Conservation (phyloP, 2,888 invertebrate genomes). For the Lasiommata megera region DNA sequence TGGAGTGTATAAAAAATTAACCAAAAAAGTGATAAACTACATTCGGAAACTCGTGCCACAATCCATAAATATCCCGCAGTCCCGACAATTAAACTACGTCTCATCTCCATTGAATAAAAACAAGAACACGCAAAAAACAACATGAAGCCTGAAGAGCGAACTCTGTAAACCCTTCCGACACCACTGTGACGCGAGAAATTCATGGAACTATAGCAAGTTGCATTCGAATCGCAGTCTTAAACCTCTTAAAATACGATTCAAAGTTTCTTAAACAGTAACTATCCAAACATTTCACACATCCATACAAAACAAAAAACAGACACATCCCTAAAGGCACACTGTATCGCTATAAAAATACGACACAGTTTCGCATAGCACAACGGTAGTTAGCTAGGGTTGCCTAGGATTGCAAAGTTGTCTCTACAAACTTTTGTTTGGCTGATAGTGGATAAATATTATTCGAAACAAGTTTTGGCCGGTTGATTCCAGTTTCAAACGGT, state of each 20-base stretch:
- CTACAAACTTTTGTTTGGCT: slow-evolving; percentile 56
- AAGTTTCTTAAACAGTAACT: slow-evolving; percentile 30
- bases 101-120: slow-evolving; percentile 29
- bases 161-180: slow-evolving; percentile 42
- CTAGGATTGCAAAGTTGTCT: slow-evolving; percentile 51
- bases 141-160: slow-evolving; percentile 41
- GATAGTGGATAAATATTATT: slow-evolving; percentile 66
- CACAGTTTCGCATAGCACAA: slow-evolving; percentile 34
- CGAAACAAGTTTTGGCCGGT: slow-evolving; percentile 54
- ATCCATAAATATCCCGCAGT: background rate
- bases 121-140: slow-evolving; percentile 40
- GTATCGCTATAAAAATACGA: slow-evolving; percentile 30
- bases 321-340: slow-evolving; percentile 22
- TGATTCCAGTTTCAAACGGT: slow-evolving; percentile 54
- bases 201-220: slow-evolving; percentile 35
- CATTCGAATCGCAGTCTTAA: slow-evolving; percentile 12
- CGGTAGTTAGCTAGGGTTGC: slow-evolving; percentile 26
- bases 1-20: too few species aligned
- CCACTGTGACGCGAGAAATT: slow-evolving; percentile 41
- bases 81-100: slow-evolving; percentile 24
- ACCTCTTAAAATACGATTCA: slow-evolving; percentile 30
- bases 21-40: too few species aligned
- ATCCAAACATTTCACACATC: slow-evolving; percentile 35
- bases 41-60: background rate
- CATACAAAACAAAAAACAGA: slow-evolving; percentile 37